phyloP scores from a whole-genome alignment of 2,888 invertebrate genomes.

The Coleophora deauratella region DNA sequence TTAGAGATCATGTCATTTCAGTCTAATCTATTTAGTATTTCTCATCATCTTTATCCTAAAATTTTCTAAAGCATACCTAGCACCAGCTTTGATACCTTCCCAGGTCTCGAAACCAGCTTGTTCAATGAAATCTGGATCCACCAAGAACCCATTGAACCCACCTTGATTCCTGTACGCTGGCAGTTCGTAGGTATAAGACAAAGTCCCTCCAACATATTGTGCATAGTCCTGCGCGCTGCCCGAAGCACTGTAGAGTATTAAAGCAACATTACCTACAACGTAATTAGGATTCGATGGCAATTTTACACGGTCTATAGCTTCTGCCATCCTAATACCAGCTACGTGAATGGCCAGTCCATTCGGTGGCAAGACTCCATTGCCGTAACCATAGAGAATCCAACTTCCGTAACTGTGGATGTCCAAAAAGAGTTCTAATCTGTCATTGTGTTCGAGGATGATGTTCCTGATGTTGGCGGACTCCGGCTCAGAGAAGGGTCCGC shows the following conservation, averaged over 20 bases:
- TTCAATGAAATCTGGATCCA: constrained; percentile 68
- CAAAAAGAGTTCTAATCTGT: constrained; percentile 76
- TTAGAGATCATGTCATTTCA: neutral
- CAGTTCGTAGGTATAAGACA: constrained; percentile 77
- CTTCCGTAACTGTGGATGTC: constrained; percentile 85
- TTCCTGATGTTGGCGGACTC: constrained; percentile 75
- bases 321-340: constrained; percentile 50
- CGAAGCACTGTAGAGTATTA: constrained; percentile 69
- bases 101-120: constrained; percentile 76
- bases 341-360: constrained; percentile 55
- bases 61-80: constrained; percentile 33
- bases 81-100: constrained; percentile 71
- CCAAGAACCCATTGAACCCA: constrained; percentile 62
- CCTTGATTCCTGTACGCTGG: constrained; percentile 48
- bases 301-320: constrained; percentile 59
- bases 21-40: neutral
- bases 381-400: constrained; percentile 63
- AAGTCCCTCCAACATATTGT: constrained; percentile 58
- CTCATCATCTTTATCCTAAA: constrained; percentile 10
- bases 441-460: constrained; percentile 60
- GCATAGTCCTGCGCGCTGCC: constrained; percentile 80
- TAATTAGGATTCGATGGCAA: constrained; percentile 54
- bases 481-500: constrained; percentile 77
- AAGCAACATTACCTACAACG: constrained; percentile 59
- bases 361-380: constrained; percentile 53